Evolutionary conservation across 2,888 invertebrate genomes (phyloP).

Genomic region (Scaeva pyrastri): DNA sequence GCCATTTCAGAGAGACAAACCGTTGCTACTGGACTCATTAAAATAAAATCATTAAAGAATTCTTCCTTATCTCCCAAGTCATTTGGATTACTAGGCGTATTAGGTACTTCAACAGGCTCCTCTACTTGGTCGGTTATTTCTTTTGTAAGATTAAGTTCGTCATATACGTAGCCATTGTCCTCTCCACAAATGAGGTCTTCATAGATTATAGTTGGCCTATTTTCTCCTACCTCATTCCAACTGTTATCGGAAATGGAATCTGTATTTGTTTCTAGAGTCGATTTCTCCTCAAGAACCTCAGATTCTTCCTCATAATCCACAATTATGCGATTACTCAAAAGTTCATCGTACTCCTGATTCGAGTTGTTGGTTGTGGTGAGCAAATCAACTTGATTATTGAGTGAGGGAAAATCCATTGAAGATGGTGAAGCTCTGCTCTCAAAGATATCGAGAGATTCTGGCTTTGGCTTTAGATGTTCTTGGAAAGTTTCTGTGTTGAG

Average conservation of each 20-base stretch:
- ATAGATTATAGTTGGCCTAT: conserved; percentile 27
- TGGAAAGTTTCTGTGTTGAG: neutral
- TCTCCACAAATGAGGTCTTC: conserved; percentile 62
- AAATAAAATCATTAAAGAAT: conserved; percentile 62
- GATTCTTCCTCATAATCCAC: conserved; percentile 39
- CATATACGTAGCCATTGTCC: conserved; percentile 36
- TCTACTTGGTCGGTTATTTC: conserved; percentile 14
- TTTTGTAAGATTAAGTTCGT: conserved; percentile 45
- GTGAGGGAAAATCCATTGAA: conserved; percentile 43
- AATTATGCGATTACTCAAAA: conserved; percentile 50
- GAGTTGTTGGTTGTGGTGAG: conserved; percentile 27
- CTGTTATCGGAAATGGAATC: neutral
- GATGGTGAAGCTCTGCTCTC: conserved; percentile 23
- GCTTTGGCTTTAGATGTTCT: conserved; percentile 5
- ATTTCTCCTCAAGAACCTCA: neutral
- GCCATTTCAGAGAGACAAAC: conserved; percentile 44
- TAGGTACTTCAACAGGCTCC: neutral
- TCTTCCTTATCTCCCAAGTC: conserved; percentile 61
- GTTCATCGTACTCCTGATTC: conserved; percentile 56
- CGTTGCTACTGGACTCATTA: conserved; percentile 46
- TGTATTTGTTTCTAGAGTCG: neutral
- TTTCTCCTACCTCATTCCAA: conserved; percentile 31
- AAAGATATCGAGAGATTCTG: conserved; percentile 43
- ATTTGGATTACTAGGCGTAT: conserved; percentile 15
- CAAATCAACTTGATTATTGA: conserved; percentile 52